Evolutionary conservation across 2,113 vertebrate species (phyloP).

Genomic region (Copsychus sechellarum): DNA sequence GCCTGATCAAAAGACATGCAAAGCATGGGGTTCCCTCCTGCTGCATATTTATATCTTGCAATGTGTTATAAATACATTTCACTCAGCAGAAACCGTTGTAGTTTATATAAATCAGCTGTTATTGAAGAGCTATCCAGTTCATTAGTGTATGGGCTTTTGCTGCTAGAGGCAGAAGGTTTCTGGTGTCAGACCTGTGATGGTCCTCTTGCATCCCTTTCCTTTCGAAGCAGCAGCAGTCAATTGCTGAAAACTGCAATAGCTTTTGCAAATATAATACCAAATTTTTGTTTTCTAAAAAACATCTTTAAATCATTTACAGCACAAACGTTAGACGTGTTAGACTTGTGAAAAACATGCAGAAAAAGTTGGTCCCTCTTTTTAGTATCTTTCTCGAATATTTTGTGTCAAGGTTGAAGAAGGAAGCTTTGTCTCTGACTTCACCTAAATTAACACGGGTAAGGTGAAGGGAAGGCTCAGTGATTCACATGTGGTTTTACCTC

Average conservation of each 20-base stretch:
- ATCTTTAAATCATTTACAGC: background rate
- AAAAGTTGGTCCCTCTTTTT: background rate
- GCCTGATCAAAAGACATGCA: constrained; percentile 58
- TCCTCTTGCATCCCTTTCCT: background rate
- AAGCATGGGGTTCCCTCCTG: constrained; percentile 60
- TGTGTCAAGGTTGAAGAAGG: background rate
- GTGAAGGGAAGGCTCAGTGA: background rate
- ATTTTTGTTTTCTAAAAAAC: background rate
- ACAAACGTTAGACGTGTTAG: background rate
- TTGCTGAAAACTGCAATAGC: background rate
- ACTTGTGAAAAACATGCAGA: background rate
- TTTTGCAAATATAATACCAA: background rate
- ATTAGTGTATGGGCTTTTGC: background rate
- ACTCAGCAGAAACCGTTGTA: constrained; percentile 53
- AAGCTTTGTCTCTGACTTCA: background rate
- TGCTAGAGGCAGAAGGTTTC: background rate
- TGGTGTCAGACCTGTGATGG: background rate
- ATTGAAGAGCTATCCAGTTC: constrained; percentile 23
- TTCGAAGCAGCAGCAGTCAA: background rate
- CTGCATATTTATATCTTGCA: constrained; percentile 60
- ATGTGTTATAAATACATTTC: constrained; percentile 64
- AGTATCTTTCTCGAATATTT: background rate
- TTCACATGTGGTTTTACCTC: background rate
- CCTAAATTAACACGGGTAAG: background rate
- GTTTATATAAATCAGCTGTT: constrained; percentile 62